A percentile compares a stretch with the other conserved stretches of the same genome.
phyloP scores from a whole-genome alignment of 2,797 vertebrate species.

The Momotus momota region DNA sequence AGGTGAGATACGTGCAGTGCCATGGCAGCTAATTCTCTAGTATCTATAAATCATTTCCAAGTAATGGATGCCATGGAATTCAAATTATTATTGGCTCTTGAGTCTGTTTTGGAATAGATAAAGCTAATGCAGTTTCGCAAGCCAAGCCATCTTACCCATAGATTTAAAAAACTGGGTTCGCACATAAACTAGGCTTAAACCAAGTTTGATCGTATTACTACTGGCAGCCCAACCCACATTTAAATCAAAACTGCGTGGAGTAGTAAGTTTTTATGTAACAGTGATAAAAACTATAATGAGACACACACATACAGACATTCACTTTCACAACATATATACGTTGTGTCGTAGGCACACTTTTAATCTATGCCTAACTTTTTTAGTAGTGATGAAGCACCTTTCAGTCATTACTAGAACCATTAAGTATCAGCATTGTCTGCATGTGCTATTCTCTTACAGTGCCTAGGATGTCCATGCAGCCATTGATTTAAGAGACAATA shows the following conservation, averaged over 20 bases:
- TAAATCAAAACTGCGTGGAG: slow-evolving; percentile 4
- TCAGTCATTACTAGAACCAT: slow-evolving; percentile 58
- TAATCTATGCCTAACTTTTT: slow-evolving; percentile 31
- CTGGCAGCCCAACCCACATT: background rate
- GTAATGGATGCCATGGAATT: background rate
- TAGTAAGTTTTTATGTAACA: slow-evolving; percentile 2
- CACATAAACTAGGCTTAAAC: background rate
- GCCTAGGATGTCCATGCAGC: slow-evolving; percentile 63
- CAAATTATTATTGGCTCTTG: background rate
- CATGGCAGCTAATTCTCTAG: background rate
- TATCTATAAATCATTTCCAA: slow-evolving; percentile 2
- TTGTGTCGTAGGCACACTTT: background rate
- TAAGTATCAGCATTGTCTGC: slow-evolving; percentile 52
- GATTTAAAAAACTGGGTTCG: background rate
- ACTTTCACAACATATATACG: background rate
- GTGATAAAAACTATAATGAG: slow-evolving; percentile 18
- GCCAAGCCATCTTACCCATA: background rate
- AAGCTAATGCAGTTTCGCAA: background rate
- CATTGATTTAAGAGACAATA: slow-evolving; percentile 84
- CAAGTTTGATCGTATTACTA: background rate
- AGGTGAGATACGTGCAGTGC: background rate
- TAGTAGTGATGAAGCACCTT: slow-evolving; percentile 65
- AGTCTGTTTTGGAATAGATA: background rate
- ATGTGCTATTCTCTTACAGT: slow-evolving; percentile 71
- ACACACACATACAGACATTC: background rate